Percentiles rank a stretch among this genome's conserved stretches.
These are phyloP conservation scores for Antennarius maculatus DNA, from an alignment of 2,797 vertebrate species.

Conservation along the genomic window DNA sequence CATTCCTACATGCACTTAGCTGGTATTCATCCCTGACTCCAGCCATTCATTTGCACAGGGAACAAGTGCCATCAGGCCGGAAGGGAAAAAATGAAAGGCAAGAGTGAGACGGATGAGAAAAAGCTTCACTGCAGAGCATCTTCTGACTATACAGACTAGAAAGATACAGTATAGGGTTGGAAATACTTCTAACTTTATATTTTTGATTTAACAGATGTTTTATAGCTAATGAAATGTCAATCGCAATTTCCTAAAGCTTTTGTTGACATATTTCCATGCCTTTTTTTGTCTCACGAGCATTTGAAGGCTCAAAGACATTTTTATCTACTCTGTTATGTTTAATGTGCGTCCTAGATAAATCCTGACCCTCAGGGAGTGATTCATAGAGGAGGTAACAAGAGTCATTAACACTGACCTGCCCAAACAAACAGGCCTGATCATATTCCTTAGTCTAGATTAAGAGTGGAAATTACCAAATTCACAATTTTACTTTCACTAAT, in stretches of 20 bases:
- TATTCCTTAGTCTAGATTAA: background rate
- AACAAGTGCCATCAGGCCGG: conserved; percentile 9
- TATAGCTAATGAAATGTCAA: no score
- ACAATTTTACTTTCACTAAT: background rate
- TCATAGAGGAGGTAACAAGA: conserved; percentile 1
- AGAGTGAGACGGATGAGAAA: no score
- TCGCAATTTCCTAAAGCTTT: no score
- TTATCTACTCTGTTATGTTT: no score
- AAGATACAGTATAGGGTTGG: no score
- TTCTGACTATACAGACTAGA: no score
- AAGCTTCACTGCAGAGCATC: no score
- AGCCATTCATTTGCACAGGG: conserved; percentile 28
- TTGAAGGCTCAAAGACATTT: no score
- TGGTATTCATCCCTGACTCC: conserved; percentile 34
- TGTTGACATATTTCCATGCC: no score
- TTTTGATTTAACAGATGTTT: no score
- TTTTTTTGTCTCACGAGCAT: no score
- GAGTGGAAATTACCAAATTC: background rate
- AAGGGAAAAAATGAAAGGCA: background rate
- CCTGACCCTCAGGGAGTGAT: conserved; percentile 13
- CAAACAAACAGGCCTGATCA: conserved; percentile 2
- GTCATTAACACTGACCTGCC: background rate
- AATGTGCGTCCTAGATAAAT: conserved; percentile 10
- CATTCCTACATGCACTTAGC: conserved; percentile 26
- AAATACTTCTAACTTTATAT: no score